These are phyloP conservation scores for Gandaritis pyraliata DNA, from an alignment of 2,888 invertebrate species.

Conservation along the genomic window DNA sequence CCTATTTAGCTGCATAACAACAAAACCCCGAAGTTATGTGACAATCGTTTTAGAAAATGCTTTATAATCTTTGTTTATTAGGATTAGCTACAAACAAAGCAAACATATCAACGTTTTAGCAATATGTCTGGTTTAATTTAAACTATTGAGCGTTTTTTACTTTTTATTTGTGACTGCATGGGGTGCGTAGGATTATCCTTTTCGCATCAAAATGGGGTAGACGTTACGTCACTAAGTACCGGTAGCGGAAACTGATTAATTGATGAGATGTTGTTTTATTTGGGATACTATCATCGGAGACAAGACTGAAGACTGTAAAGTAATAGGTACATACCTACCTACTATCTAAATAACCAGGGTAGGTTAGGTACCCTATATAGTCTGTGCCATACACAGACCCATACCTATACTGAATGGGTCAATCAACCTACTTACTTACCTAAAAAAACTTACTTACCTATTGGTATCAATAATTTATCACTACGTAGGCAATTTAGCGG, in stretches of 20 bases:
- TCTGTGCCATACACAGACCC: too few relatives aligned
- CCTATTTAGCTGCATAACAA: too few relatives aligned
- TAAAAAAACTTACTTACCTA: too few relatives aligned
- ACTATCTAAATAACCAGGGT: too few relatives aligned
- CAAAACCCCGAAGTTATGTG: constrained; percentile 51
- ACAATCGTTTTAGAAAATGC: constrained; percentile 41
- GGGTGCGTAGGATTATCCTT: constrained; percentile 50
- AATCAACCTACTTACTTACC: too few relatives aligned
- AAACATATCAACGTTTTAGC: constrained; percentile 54
- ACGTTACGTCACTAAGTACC: constrained; percentile 20
- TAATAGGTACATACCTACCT: too few relatives aligned
- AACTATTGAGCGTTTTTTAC: constrained; percentile 31
- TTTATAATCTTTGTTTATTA: constrained; percentile 73
- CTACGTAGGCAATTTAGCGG: too few relatives aligned
- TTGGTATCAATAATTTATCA: too few relatives aligned
- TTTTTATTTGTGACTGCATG: constrained; percentile 64
- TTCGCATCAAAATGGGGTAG: background rate
- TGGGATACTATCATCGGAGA: too few relatives aligned
- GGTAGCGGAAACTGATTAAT: constrained; percentile 11
- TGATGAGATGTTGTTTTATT: background rate
- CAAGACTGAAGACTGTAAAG: too few relatives aligned
- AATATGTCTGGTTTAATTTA: constrained; percentile 50
- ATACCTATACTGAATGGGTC: too few relatives aligned
- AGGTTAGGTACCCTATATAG: too few relatives aligned
- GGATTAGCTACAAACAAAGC: constrained; percentile 40